Evolutionary conservation across 2,888 invertebrate genomes (phyloP).

Genomic region (Tenodera sinensis): DNA sequence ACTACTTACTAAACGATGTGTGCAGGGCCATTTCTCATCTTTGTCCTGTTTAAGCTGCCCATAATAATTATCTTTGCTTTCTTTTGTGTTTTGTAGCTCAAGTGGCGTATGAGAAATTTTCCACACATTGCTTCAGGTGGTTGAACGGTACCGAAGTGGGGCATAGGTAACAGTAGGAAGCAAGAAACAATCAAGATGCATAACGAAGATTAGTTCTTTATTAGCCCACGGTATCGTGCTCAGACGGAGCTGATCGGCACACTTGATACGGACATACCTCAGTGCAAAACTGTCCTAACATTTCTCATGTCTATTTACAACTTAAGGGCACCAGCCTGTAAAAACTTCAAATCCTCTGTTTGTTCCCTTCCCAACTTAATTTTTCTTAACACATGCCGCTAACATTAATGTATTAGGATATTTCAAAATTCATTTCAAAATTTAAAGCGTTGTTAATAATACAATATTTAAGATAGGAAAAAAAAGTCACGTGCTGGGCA

Average conservation of each 20-base stretch:
- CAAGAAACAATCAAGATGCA: background rate
- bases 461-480: no score
- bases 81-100: background rate
- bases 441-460: no score
- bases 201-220: background rate
- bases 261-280: background rate
- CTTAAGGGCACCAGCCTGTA: no score
- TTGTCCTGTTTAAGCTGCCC: background rate
- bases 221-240: background rate
- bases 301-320: background rate
- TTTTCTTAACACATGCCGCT: no score
- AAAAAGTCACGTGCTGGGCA: no score
- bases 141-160: background rate
- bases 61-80: background rate
- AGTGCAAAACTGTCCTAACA: background rate
- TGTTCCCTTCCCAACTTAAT: no score
- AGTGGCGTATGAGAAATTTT: background rate
- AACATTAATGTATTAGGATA: no score
- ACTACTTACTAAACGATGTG: background rate
- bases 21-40: background rate
- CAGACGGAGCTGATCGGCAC: background rate
- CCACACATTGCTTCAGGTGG: background rate
- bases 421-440: no score
- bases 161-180: background rate
- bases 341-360: no score